phyloP scores from a whole-genome alignment of 2,888 invertebrate species.

The Metacarcinus magister region DNA sequence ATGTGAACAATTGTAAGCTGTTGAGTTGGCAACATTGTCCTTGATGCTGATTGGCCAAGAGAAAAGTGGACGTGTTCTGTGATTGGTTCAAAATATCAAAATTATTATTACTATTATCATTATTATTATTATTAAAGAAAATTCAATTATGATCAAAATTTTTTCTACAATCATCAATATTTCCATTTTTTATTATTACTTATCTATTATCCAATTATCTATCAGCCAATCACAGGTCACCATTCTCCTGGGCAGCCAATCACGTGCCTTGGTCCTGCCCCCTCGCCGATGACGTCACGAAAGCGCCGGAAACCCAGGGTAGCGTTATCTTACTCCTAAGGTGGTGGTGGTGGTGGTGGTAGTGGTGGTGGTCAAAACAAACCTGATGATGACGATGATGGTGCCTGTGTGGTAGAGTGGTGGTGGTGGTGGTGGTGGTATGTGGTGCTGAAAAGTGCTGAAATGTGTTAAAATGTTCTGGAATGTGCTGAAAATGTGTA shows the following conservation, averaged over 20 bases:
- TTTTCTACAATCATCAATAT: neutral
- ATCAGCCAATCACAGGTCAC: neutral
- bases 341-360: conserved; percentile 55
- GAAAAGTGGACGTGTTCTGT: neutral
- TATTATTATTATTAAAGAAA: neutral
- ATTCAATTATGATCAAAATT: neutral
- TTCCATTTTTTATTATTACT: neutral
- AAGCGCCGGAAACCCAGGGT: conserved; percentile 50
- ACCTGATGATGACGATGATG: neutral
- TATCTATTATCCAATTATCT: neutral
- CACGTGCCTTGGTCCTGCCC: neutral
- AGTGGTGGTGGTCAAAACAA: neutral
- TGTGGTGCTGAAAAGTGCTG: neutral
- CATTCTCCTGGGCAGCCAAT: neutral
- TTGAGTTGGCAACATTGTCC: neutral
- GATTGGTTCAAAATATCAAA: neutral
- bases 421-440: neutral
- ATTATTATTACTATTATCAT: neutral
- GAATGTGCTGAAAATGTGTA: neutral
- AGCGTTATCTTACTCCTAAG: conserved; percentile 52
- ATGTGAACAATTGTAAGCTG: neutral
- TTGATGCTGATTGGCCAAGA: neutral
- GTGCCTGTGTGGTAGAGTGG: neutral
- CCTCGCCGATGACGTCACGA: conserved; percentile 45
- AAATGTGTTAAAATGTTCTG: neutral